Evolutionary conservation across 2,888 invertebrate genomes (phyloP), one percentile per base, ranked within the genome.

Genomic region (Adineta ricciae): DNA sequence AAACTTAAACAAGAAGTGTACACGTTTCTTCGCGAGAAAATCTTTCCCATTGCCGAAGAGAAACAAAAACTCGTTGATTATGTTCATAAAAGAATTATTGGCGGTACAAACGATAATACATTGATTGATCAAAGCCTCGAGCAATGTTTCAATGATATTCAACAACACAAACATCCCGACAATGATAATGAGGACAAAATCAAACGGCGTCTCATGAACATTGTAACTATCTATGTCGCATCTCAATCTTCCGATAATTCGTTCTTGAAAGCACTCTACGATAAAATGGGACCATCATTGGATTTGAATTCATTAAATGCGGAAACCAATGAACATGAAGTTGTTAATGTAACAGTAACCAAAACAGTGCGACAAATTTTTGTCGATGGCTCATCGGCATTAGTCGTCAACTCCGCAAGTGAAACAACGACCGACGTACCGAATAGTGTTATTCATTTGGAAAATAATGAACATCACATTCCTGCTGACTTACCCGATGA

Each of bases 1-100:
- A 78, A 78, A n/a, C 41, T 78, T 9, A 78, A 78, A 78, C 78
- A 78, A 78, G 78, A 78, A 78, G 78, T 78, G 4, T 78, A 78
- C 41, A 78, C 38, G 41, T 78, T 19, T 78, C 24, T 78, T 78
- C 78, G 41, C 3, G 78, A 78, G 1, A 78, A 78, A 78, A 78
- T 78, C 2, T n/a, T 78, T n/a, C 78, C 78, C 38, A 41, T 41
- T 41, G 4, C 38, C 9, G 41, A 41, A n/a, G 78, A 78, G 11
- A 78, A 38, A 41, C 24, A 38, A 41, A 38, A 78, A 24, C 41
- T 78, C 14, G 21, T 41, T 14, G 78, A 78, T 78, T 78, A 78
- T 78, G n/a, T 78, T 24, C 21, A n/a, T n/a, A 78, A 78, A 78
- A 38, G 78, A 9, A 41, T 78, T 41, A 38, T 14, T 38, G 38